These are phyloP conservation scores for Philhelius pedissequus DNA, from an alignment of 2,888 invertebrate species.

Conservation along the genomic window DNA sequence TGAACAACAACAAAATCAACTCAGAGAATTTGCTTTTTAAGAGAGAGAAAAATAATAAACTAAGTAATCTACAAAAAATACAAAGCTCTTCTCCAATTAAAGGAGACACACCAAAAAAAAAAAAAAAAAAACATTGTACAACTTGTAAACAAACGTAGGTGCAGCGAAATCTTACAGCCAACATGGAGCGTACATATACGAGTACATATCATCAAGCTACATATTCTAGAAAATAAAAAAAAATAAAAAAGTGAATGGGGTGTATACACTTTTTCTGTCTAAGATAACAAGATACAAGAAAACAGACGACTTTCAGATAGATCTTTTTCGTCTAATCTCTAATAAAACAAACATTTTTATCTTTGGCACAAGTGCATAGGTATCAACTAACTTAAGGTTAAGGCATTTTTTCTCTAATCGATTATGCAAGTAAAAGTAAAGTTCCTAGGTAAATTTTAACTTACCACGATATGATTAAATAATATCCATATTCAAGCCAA, in stretches of 20 bases:
- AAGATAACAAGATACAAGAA: conserved; percentile 3
- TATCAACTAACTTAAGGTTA: not conserved
- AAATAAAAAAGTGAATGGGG: not conserved
- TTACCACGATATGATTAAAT: conserved; percentile 25
- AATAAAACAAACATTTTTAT: not conserved
- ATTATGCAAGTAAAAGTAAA: not conserved
- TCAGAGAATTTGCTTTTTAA: conserved; percentile 16
- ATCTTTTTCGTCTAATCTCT: not conserved
- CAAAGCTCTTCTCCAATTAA: conserved; percentile 37
- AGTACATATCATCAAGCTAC: not conserved
- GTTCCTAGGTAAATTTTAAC: not conserved
- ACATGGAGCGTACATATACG: no score
- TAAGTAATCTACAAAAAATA: not conserved
- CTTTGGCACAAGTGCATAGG: not conserved
- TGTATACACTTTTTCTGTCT: not conserved
- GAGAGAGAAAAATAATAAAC: not conserved
- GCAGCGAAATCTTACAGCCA: not conserved
- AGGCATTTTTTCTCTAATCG: not conserved
- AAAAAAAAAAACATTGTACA: not conserved
- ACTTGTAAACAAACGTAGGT: conserved; percentile 56
- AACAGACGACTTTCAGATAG: not conserved
- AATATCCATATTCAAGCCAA: not conserved
- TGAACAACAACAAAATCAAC: not conserved
- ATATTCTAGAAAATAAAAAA: not conserved
- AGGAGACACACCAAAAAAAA: not conserved